Evolutionary conservation across 2,113 vertebrate species (phyloP).

Genomic region (Vimba vimba): DNA sequence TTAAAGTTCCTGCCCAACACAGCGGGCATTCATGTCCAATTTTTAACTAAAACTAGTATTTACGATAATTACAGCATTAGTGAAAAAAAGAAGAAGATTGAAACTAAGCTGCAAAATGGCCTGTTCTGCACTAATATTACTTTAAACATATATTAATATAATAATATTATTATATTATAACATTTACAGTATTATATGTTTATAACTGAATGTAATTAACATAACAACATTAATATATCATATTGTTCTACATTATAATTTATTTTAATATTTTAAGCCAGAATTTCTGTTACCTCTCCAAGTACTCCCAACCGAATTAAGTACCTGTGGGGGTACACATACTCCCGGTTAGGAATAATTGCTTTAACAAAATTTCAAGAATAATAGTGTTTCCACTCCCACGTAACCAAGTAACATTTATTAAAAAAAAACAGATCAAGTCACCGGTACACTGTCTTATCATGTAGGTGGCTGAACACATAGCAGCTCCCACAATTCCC

Average conservation of each 20-base stretch:
- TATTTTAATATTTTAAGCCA: background rate
- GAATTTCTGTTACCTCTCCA: background rate
- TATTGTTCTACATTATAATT: background rate
- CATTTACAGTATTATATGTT: no score
- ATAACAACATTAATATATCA: no score
- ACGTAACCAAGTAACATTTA: slow-evolving; percentile 10
- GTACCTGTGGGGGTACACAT: background rate
- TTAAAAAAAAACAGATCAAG: slow-evolving; percentile 20
- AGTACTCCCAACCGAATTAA: background rate
- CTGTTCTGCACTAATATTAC: background rate
- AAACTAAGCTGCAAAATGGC: background rate
- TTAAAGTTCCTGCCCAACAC: no score
- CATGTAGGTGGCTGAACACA: slow-evolving; percentile 34
- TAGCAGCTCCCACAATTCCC: slow-evolving; percentile 28
- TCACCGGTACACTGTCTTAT: background rate
- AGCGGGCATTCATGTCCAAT: no score
- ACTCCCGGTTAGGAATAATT: background rate
- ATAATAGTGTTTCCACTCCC: background rate
- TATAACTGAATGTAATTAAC: no score
- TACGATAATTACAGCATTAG: no score
- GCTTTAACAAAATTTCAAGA: background rate
- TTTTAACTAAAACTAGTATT: no score
- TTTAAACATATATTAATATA: no score
- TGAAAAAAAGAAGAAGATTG: no score
- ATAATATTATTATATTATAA: no score